Percentiles rank a stretch among this genome's conserved stretches.
phyloP scores from a whole-genome alignment of 2,888 invertebrate genomes.

The Lithophane semibrunnea region DNA sequence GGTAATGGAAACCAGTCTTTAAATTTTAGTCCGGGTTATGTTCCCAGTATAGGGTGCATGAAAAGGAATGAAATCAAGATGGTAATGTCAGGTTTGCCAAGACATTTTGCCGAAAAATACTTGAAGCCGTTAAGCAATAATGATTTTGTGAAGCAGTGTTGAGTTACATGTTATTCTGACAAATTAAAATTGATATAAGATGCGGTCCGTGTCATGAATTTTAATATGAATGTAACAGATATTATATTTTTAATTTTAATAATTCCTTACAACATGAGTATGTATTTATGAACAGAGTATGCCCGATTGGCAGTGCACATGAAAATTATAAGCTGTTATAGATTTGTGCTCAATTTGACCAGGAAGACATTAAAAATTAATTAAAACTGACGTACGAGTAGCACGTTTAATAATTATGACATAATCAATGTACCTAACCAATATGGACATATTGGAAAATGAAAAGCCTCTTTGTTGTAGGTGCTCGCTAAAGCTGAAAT shows the following conservation, averaged over 20 bases:
- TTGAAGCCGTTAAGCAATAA: constrained; percentile 22
- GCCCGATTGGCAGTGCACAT: neutral
- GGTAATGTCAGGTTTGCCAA: constrained; percentile 36
- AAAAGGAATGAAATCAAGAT: constrained; percentile 63
- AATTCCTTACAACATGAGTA: no score
- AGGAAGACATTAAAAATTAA: constrained; percentile 32
- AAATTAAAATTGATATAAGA: constrained; percentile 42
- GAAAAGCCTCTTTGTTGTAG: constrained; percentile 51
- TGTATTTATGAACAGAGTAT: no score
- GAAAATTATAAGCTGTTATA: neutral
- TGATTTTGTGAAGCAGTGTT: constrained; percentile 22
- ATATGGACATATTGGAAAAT: constrained; percentile 52
- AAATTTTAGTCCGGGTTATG: neutral
- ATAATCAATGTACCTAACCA: constrained; percentile 28
- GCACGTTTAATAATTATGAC: constrained; percentile 28
- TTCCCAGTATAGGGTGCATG: neutral
- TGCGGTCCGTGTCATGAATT: constrained; percentile 16
- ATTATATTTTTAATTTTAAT: no score
- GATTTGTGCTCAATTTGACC: constrained; percentile 1
- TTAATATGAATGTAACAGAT: neutral
- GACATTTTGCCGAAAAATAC: constrained; percentile 12
- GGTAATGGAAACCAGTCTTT: constrained; percentile 4
- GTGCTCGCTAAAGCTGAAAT: constrained; percentile 64
- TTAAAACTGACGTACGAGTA: constrained; percentile 40
- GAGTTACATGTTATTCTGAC: constrained; percentile 25